These are phyloP conservation scores for Martes martes DNA, from an alignment of 2,113 vertebrate species.

Conservation along the genomic window DNA sequence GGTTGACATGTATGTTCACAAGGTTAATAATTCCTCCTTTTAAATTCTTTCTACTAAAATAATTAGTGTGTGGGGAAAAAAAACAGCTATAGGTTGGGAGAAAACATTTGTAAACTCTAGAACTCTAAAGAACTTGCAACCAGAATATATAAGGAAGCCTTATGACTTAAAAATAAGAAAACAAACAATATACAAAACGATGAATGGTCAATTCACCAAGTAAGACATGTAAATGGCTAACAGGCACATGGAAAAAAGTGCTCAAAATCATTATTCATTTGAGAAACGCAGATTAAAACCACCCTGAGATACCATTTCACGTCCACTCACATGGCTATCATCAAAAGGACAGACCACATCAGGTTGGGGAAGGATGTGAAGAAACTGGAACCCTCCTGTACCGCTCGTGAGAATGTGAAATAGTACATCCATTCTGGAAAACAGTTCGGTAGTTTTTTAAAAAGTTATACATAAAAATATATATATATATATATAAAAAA, in stretches of 20 bases:
- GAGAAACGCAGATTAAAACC: neutral
- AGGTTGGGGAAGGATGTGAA: neutral
- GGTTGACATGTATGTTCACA: neutral
- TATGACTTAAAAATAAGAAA: neutral
- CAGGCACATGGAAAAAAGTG: neutral
- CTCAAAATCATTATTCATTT: neutral
- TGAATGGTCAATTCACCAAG: neutral
- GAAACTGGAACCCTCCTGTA: neutral
- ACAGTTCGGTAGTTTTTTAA: neutral
- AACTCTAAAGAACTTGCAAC: neutral
- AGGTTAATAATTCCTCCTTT: neutral
- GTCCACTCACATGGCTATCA: neutral
- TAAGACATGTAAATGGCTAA: neutral
- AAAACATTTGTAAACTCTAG: neutral
- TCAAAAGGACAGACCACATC: neutral
- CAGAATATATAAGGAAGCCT: neutral
- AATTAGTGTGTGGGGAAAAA: neutral
- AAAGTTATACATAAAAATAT: neutral
- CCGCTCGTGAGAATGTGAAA: neutral
- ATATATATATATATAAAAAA: neutral
- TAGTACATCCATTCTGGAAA: neutral
- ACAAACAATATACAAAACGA: neutral
- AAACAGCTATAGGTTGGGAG: neutral
- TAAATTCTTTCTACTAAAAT: neutral
- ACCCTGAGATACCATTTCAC: neutral